Percentiles rank a stretch among this genome's conserved stretches.
phyloP scores from a whole-genome alignment of 2,113 vertebrate genomes.

The Alouatta palliata region DNA sequence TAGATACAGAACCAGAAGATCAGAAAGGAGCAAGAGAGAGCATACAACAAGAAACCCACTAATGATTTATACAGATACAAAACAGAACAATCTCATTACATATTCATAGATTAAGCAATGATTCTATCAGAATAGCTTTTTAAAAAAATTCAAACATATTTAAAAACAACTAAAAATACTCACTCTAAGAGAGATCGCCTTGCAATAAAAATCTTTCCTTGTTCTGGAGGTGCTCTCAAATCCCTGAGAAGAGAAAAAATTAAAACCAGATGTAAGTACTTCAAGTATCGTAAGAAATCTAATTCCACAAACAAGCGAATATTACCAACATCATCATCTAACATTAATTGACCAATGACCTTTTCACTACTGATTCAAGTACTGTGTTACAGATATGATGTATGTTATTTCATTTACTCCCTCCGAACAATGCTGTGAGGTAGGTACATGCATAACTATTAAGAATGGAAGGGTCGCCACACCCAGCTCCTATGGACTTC shows the following conservation, averaged over 20 bases:
- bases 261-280: constrained; percentile 18
- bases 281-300: constrained; percentile 41
- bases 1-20: neutral
- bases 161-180: constrained; percentile 81
- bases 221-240: constrained; percentile 87
- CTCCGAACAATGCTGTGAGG: neutral
- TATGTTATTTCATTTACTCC: neutral
- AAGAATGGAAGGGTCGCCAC: neutral
- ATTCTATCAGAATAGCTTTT: neutral
- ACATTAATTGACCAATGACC: neutral
- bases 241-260: constrained; percentile 82
- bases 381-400: neutral
- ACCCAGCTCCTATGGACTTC: neutral
- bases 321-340: neutral
- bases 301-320: neutral
- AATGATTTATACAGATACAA: neutral
- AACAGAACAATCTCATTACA: neutral
- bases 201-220: constrained; percentile 92
- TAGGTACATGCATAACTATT: neutral
- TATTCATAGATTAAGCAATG: neutral
- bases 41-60: neutral
- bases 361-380: neutral
- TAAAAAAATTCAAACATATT: constrained; percentile 15
- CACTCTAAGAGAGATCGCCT: constrained; percentile 95
- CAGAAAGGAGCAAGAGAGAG: neutral